Evolutionary conservation across 2,888 invertebrate genomes (phyloP), one percentile per base, ranked within the genome.

Genomic region (Pyrrhosoma nymphula): DNA sequence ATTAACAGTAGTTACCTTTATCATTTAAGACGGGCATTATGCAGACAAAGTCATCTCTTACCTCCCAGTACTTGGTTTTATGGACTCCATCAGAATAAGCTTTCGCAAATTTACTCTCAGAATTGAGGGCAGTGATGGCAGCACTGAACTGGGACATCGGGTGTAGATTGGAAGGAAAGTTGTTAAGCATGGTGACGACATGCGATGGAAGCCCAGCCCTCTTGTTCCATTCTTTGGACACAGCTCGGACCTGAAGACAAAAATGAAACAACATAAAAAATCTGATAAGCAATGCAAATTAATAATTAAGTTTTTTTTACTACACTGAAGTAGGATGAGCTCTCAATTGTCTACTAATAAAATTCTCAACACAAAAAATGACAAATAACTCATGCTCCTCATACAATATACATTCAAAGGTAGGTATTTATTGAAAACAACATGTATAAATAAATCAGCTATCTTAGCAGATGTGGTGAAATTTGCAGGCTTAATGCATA

Each of bases 111-210:
- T 98, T 98, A 96, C 99, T 99, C 97, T 99, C 99, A 96, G 98
- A 98, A 97, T 99, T 99, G 96, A 99, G 98, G 6, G 99, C 98
- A 35, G 99, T 99, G 96, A 99, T 98, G 56, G 99, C 99, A 1
- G 99, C 98, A 56, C 98, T 98, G 97, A 99, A 98, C 97, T 99
- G 99, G 0, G 99, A 98, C 99, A 99, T 99, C 0, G 99, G 99
- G 97, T 99, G 99, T 95, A 99, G 97, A 96, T 98, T 98, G 96
- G 98, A 97, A 30, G 99, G 99, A 97, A 99, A 98, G 97, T 98
- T 99, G 97, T 99, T 99, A 96, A 99, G 97, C 97, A 99, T 98
- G 93, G 98, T 98, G 95, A 99, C 99, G n/a, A 99, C 99, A 97
- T 99, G 99, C 56, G 98, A 97, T 16, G 99, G 99, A 30, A 99